Evolutionary conservation across 1,140 invertebrate species (phyloP).

Genomic region (Lutraria rhynchaena): DNA sequence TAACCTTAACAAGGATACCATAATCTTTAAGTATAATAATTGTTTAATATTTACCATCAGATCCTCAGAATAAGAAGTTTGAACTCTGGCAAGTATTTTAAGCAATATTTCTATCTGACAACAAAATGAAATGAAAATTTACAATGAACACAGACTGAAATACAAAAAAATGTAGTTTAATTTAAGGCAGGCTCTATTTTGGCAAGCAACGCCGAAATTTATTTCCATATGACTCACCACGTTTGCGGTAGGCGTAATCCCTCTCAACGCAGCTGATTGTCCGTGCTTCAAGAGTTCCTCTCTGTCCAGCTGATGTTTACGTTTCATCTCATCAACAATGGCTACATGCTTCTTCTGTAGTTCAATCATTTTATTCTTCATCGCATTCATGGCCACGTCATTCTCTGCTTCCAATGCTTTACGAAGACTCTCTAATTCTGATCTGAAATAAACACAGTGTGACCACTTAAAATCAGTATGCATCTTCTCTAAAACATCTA

Average conservation of each 20-base stretch:
- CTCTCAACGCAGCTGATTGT: constrained; percentile 54
- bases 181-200: not conserved
- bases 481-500: too few relatives aligned
- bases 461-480: too few relatives aligned
- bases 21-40: too few relatives aligned
- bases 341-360: constrained; percentile 57
- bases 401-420: constrained; percentile 59
- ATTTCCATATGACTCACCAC: constrained; percentile 16
- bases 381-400: constrained; percentile 60
- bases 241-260: constrained; percentile 35
- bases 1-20: too few relatives aligned
- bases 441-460: not conserved
- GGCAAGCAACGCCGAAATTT: not conserved
- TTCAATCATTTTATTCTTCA: constrained; percentile 66
- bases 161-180: not conserved
- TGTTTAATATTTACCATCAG: too few relatives aligned
- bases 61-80: too few relatives aligned
- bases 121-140: too few relatives aligned
- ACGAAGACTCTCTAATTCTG: constrained; percentile 43
- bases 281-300: constrained; percentile 48
- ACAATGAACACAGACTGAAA: constrained; percentile 11
- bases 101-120: too few relatives aligned
- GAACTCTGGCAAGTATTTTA: too few relatives aligned
- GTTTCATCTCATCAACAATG: constrained; percentile 57
- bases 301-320: constrained; percentile 65